Conservation (phyloP, 2,113 vertebrate species). For the Labeo rohita region DNA sequence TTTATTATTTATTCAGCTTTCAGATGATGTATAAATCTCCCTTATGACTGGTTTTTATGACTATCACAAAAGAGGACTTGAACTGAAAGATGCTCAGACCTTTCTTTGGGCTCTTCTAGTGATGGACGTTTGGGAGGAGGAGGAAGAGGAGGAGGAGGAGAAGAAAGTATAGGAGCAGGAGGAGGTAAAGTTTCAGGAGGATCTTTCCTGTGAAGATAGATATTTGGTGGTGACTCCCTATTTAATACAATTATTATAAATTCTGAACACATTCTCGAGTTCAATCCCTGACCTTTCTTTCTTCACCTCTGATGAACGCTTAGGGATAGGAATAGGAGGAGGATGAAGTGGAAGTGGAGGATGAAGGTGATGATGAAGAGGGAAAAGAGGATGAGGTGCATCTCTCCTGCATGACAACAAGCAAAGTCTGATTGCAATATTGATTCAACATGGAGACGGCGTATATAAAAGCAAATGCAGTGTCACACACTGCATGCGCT, state of each 20-base stretch:
- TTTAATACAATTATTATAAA: not conserved
- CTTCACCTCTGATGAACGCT: constrained; percentile 50
- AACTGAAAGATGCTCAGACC: constrained; percentile 41
- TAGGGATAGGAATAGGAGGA: constrained; percentile 53
- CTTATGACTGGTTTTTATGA: too few species aligned
- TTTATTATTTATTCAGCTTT: too few species aligned
- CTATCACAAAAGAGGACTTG: too few species aligned
- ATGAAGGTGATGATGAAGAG: constrained; percentile 36
- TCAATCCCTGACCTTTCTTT: constrained; percentile 56
- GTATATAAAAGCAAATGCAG: not conserved
- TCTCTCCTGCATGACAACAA: constrained; percentile 50
- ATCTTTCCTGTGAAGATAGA: constrained; percentile 46
- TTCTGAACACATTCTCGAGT: not conserved
- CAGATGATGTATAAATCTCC: too few species aligned
- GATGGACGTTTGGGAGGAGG: constrained; percentile 42
- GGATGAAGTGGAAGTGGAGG: constrained; percentile 45
- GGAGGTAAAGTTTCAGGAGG: constrained; percentile 31
- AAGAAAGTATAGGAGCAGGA: constrained; percentile 42
- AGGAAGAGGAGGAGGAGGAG: constrained; percentile 8
- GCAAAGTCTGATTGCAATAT: not conserved
- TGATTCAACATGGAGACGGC: not conserved
- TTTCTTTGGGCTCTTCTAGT: constrained; percentile 50
- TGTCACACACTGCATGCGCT: not conserved
- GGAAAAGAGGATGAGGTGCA: constrained; percentile 7
- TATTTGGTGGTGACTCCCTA: not conserved